These are phyloP conservation scores for Drosophila jambulina DNA, from an alignment of 1,140 invertebrate species.

Conservation along the genomic window DNA sequence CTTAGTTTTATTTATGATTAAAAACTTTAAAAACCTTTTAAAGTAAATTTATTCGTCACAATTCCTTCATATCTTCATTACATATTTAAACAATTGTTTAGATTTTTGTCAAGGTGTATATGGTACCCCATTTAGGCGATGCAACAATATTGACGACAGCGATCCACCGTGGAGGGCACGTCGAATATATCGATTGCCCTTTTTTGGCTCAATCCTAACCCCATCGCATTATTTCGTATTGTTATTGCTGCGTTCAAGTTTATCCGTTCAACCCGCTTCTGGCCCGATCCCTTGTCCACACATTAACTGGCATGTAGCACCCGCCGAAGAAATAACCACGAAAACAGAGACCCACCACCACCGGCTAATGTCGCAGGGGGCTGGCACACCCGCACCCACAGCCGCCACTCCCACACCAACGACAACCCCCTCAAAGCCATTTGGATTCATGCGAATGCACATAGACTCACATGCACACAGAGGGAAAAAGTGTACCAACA, in stretches of 20 bases:
- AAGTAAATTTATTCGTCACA: background rate
- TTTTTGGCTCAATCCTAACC: slow-evolving; percentile 32
- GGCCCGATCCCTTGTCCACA: slow-evolving; percentile 23
- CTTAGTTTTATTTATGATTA: too few relatives aligned
- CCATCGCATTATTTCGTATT: slow-evolving; percentile 43
- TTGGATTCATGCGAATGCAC: slow-evolving; percentile 28
- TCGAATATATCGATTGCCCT: slow-evolving; percentile 45
- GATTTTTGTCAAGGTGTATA: background rate
- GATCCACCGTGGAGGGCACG: slow-evolving; percentile 7
- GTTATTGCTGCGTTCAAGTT: slow-evolving; percentile 52
- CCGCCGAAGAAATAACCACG: slow-evolving; percentile 39
- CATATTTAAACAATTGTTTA: background rate
- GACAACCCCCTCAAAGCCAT: slow-evolving; percentile 13
- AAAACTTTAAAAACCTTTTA: too few relatives aligned
- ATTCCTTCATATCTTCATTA: too few relatives aligned
- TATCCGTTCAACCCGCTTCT: slow-evolving; percentile 30
- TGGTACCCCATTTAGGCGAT: background rate
- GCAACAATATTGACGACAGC: slow-evolving; percentile 8
- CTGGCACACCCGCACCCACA: slow-evolving; percentile 11
- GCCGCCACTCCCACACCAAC: slow-evolving; percentile 5
- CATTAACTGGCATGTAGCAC: slow-evolving; percentile 46
- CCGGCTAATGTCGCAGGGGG: slow-evolving; percentile 31
- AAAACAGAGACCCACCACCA: slow-evolving; percentile 50
- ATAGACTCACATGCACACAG: slow-evolving; percentile 21
- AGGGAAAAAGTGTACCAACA: background rate